These are phyloP conservation scores for Neoaliturus tenellus DNA, from an alignment of 2,888 invertebrate species.

Conservation along the genomic window DNA sequence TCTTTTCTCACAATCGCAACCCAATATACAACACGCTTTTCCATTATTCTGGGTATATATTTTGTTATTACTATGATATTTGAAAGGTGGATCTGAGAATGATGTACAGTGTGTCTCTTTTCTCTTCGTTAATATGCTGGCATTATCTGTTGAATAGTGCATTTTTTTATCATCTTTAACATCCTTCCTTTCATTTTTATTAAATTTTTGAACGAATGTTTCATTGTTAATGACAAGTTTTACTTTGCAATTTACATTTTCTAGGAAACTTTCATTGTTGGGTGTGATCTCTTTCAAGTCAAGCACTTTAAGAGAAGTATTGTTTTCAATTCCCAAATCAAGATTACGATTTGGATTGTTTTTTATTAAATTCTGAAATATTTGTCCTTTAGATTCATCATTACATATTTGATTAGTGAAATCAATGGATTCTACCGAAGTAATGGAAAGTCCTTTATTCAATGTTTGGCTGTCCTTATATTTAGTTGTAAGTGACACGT, in stretches of 20 bases:
- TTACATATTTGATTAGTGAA: no score
- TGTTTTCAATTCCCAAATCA: not conserved
- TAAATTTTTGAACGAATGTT: no score
- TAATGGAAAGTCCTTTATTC: not conserved
- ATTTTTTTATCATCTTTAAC: not conserved
- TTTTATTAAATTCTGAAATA: no score
- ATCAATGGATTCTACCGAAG: no score
- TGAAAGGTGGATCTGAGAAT: not conserved
- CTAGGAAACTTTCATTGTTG: not conserved
- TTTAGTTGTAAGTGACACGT: not conserved
- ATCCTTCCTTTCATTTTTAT: no score
- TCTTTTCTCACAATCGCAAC: not conserved
- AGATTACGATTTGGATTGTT: no score
- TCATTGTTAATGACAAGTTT: not conserved
- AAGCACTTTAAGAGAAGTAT: not conserved
- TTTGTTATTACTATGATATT: not conserved
- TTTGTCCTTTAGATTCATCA: no score
- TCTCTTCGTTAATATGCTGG: not conserved
- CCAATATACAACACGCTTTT: not conserved
- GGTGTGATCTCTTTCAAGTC: not conserved
- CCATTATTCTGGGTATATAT: not conserved
- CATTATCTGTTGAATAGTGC: not conserved
- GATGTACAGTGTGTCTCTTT: not conserved
- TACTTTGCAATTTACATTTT: not conserved
- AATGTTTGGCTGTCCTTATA: not conserved